Base-by-base conservation (phyloP, 2,797 vertebrate genomes). In the Pteronotus mesoamericanus region DNA sequence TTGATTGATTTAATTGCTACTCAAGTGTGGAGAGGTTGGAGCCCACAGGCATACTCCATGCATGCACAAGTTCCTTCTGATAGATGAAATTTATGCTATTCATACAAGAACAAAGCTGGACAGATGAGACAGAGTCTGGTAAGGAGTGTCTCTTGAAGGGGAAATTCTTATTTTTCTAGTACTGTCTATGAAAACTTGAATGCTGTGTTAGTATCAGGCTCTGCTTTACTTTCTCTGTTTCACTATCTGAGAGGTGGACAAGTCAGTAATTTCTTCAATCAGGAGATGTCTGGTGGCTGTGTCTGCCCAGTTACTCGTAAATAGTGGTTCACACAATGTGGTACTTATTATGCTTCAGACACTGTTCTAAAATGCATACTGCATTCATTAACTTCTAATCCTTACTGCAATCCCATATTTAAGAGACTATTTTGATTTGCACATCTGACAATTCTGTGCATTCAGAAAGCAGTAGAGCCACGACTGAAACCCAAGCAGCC, bases 1-100 rank as follows among this genome's bases (percentile, higher is more conserved):
- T 91, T 95, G 95, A 97, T 95, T 97, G 96, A 97, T 97, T 97
- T 97, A 97, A 97, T 97, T 95, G 94, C 74, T 66, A 69, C 83
- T 97, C 94, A 80, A 95, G 91, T 92, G 91, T 94, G 87, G 69
- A 96, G 86, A 94, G n/a, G 1, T 80, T 86, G 66, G 37, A 94
- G 74, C 94, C 93, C 42, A 89, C 78, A 94, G 95, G 94, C 96
- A 86, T 66, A 92, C 46, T 89, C 68, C 57, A 80, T 96, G 64
- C 46, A 78, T 46, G 32, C 21, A 86, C 92, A 68, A 16, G 34
- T 59, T 68, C 59, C 29, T 91, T 46, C 92, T 91, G 80, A 90
- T 95, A 91, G 77, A 29, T 78, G 74, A 84, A 89, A 94, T 68
- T 19, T 37, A 61, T 77, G 51, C 44, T 53, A 12, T 32, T 77